A percentile compares a stretch with the other conserved stretches of the same genome.
Evolutionary conservation across 1,140 invertebrate genomes (phyloP).

Genomic region (Cyrtorhinus lividipennis): DNA sequence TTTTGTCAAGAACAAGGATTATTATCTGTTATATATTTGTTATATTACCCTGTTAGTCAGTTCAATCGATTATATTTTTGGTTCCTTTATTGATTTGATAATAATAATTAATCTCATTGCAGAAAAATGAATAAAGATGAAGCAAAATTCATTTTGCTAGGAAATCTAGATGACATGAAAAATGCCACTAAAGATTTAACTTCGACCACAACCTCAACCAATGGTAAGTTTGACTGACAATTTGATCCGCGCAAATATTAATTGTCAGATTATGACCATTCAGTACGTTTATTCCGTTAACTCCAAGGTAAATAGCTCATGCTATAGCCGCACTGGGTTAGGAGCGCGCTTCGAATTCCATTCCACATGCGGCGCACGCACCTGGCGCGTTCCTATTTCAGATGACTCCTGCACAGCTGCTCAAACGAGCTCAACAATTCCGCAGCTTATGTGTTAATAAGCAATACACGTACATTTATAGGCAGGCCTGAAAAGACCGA

Average conservation of each 20-base stretch:
- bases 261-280: not conserved
- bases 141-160: constrained; percentile 13
- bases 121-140: constrained; percentile 15
- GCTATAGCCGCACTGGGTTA: not conserved
- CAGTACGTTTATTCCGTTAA: not conserved
- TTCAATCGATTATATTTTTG: not conserved
- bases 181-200: constrained; percentile 14
- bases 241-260: not conserved
- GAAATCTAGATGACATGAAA: constrained; percentile 5
- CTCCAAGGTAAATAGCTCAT: not conserved
- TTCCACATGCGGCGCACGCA: too few relatives aligned
- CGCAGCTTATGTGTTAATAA: not conserved
- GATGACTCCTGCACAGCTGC: too few relatives aligned
- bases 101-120: too few relatives aligned
- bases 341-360: too few relatives aligned
- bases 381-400: too few relatives aligned
- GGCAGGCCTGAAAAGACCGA: not conserved
- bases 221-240: constrained; percentile 7
- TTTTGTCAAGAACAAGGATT: not conserved
- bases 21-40: not conserved
- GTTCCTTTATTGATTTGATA: too few relatives aligned
- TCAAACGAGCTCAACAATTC: too few relatives aligned
- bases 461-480: not conserved
- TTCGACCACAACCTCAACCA: not conserved
- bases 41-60: not conserved